These are phyloP conservation scores for Oscheius sp. DNA, from an alignment of 1,140 invertebrate genomes.

Conservation along the genomic window DNA sequence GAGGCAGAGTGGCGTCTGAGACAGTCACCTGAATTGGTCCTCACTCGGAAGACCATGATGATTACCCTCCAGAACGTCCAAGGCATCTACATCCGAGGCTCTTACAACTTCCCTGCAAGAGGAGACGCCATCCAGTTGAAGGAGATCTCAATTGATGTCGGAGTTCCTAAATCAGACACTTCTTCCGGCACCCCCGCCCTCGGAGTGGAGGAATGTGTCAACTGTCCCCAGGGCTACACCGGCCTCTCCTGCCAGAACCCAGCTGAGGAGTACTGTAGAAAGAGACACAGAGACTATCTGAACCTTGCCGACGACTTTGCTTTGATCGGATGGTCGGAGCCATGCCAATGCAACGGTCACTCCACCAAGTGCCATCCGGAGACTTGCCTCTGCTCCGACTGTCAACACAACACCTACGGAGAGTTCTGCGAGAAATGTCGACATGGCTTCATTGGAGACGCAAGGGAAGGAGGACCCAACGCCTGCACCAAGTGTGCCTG, in stretches of 20 bases:
- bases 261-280: constrained; percentile 78
- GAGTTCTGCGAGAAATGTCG: constrained; percentile 84
- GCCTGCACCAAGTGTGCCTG: constrained; percentile 75
- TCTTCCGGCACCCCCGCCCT: constrained; percentile 45
- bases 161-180: constrained; percentile 67
- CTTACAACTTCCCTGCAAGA: constrained; percentile 45
- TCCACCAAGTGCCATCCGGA: constrained; percentile 77
- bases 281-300: constrained; percentile 66
- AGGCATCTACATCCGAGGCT: constrained; percentile 74
- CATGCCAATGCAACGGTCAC: constrained; percentile 78
- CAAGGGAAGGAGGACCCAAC: constrained; percentile 63
- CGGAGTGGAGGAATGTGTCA: constrained; percentile 86
- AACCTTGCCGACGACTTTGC: constrained; percentile 69
- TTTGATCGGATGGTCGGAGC: constrained; percentile 76
- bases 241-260: constrained; percentile 68
- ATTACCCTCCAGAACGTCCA: constrained; percentile 81
- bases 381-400: constrained; percentile 83
- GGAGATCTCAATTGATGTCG: constrained; percentile 79
- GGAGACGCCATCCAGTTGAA: constrained; percentile 52
- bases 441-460: constrained; percentile 78
- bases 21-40: constrained; percentile 67
- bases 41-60: constrained; percentile 79
- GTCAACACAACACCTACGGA: constrained; percentile 77
- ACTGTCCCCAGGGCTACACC: constrained; percentile 64
- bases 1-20: constrained; percentile 68